These are phyloP conservation scores for Labroides dimidiatus DNA, from an alignment of 2,797 vertebrate genomes.

Conservation along the genomic window DNA sequence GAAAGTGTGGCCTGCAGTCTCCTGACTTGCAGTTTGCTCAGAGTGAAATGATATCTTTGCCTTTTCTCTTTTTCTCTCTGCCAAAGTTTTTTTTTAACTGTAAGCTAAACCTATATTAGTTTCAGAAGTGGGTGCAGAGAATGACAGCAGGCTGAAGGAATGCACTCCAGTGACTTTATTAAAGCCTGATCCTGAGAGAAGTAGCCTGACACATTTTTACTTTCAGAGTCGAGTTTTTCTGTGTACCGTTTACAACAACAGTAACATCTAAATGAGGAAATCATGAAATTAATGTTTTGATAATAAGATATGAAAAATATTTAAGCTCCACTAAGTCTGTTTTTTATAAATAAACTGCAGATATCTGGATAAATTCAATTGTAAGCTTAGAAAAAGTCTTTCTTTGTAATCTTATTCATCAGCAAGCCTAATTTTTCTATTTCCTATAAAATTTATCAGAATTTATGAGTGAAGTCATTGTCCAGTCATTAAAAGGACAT, in stretches of 20 bases:
- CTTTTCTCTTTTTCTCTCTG: slow-evolving; percentile 28
- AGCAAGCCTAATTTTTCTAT: slow-evolving; percentile 1
- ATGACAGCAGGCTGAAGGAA: slow-evolving; percentile 59
- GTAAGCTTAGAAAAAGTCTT: background rate
- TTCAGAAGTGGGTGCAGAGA: slow-evolving; percentile 34
- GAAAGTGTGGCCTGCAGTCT: slow-evolving; percentile 46
- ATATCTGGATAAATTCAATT: background rate
- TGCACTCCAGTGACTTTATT: slow-evolving; percentile 36
- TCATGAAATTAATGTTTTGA: slow-evolving; percentile 1
- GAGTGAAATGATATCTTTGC: slow-evolving; percentile 50
- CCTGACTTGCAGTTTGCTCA: slow-evolving; percentile 34
- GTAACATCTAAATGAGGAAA: background rate
- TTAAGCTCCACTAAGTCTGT: too few relatives aligned
- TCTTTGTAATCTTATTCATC: background rate
- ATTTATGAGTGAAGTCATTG: background rate
- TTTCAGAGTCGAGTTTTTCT: slow-evolving; percentile 1
- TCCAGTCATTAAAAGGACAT: background rate
- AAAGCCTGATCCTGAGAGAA: slow-evolving; percentile 25
- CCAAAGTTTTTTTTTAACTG: slow-evolving; percentile 37
- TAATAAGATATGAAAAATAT: background rate
- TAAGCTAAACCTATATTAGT: slow-evolving; percentile 42
- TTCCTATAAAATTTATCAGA: background rate
- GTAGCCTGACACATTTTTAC: slow-evolving; percentile 20
- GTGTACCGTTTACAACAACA: background rate
- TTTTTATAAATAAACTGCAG: too few relatives aligned